Conservation (phyloP, 23 tunicate genomes). For the Aplidium turbinatum region DNA sequence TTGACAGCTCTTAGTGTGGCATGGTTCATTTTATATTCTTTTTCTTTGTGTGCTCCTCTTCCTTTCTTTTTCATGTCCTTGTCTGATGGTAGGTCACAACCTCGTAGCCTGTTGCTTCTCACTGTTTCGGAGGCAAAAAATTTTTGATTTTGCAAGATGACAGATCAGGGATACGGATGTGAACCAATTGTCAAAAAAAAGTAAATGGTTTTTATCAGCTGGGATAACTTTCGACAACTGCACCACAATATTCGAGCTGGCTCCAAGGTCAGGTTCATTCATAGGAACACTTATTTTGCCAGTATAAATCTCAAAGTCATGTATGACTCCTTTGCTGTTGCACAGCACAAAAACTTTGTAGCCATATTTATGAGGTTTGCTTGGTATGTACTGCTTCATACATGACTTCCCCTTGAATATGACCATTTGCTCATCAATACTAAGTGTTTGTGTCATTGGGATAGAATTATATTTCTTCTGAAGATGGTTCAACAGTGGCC, state of each 20-base stretch:
- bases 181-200: slow-evolving; percentile 31
- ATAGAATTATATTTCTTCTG: slow-evolving; percentile 3
- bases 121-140: slow-evolving; percentile 27
- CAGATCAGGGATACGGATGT: background rate
- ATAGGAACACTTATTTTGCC: slow-evolving; percentile 8
- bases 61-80: slow-evolving; percentile 8
- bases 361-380: slow-evolving; percentile 20
- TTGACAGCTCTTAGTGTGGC: background rate
- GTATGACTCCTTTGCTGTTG: background rate
- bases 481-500: slow-evolving; percentile 11
- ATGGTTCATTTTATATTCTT: background rate
- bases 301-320: slow-evolving; percentile 12
- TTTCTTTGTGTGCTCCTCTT: slow-evolving; percentile 4
- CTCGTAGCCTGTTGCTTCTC: slow-evolving; percentile 8
- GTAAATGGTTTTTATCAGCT: background rate
- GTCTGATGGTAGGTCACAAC: background rate
- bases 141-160: slow-evolving; percentile 9
- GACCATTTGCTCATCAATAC: slow-evolving; percentile 27
- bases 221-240: slow-evolving; percentile 2
- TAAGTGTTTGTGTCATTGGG: slow-evolving; percentile 4
- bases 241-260: slow-evolving; percentile 27
- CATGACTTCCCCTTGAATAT: slow-evolving; percentile 12
- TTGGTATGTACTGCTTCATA: slow-evolving; percentile 7
- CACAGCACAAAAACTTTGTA: slow-evolving; percentile 25
- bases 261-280: background rate